Evolutionary conservation across 2,888 invertebrate species (phyloP).

Genomic region (Cynaeus angustus): DNA sequence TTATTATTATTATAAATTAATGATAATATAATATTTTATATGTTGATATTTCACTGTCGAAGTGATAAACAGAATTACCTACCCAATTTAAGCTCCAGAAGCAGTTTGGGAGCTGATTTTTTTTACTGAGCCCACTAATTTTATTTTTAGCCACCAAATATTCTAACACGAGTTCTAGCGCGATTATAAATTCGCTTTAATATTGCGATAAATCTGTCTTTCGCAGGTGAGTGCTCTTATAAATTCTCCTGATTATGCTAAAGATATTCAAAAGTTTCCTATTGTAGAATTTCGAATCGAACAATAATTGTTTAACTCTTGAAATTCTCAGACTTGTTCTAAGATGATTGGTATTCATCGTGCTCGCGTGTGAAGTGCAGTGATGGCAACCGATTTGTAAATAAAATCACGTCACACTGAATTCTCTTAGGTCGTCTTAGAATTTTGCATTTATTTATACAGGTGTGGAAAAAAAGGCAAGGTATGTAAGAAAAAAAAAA

Average conservation of each 20-base stretch:
- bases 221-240: constrained; percentile 23
- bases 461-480: not conserved
- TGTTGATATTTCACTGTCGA: no score
- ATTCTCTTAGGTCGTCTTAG: constrained; percentile 19
- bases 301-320: constrained; percentile 23
- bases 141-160: no score
- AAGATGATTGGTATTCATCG: constrained; percentile 30
- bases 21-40: no score
- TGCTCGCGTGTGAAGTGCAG: constrained; percentile 17
- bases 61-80: no score
- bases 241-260: constrained; percentile 22
- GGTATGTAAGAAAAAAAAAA: no score
- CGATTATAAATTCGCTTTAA: constrained; percentile 23
- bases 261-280: constrained; percentile 25
- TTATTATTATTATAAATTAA: no score
- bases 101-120: no score
- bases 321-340: not conserved
- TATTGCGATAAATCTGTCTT: constrained; percentile 22
- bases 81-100: no score
- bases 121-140: no score
- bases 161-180: not conserved
- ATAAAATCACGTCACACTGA: constrained; percentile 49
- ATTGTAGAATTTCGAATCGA: constrained; percentile 28
- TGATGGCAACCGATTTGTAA: constrained; percentile 32
- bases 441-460: constrained; percentile 4